phyloP scores from a whole-genome alignment of 2,113 vertebrate genomes.

The Petromus typicus region DNA sequence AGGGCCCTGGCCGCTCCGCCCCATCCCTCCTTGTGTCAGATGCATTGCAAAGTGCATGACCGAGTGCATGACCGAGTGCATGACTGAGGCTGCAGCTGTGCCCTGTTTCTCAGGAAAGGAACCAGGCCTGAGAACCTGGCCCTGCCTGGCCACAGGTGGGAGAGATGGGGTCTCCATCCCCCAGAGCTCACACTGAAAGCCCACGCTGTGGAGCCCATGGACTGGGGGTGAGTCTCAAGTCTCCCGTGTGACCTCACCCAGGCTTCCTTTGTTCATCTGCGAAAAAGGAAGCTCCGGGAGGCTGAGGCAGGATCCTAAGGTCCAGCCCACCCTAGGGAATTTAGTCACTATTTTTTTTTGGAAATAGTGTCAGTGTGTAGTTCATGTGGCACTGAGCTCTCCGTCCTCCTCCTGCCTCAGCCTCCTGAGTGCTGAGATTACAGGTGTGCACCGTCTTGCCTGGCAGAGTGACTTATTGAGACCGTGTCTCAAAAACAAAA shows the following conservation, averaged over 20 bases:
- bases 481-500: neutral
- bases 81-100: neutral
- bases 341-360: too few relatives aligned
- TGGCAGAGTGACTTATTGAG: neutral
- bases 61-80: fast-evolving
- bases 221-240: neutral
- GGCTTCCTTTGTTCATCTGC: neutral
- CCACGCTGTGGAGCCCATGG: neutral
- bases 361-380: too few relatives aligned
- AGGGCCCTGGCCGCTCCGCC: neutral
- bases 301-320: neutral
- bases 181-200: neutral
- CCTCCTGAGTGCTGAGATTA: too few relatives aligned
- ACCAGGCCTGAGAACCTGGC: neutral
- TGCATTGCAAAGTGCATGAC: neutral
- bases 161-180: neutral
- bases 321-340: neutral
- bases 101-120: neutral
- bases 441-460: too few relatives aligned
- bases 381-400: too few relatives aligned
- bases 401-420: too few relatives aligned
- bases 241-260: neutral
- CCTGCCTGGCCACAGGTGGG: fast-evolving
- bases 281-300: neutral
- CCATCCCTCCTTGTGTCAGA: fast-evolving